Conservation (phyloP, 2,797 vertebrate species). For the Channa striata region DNA sequence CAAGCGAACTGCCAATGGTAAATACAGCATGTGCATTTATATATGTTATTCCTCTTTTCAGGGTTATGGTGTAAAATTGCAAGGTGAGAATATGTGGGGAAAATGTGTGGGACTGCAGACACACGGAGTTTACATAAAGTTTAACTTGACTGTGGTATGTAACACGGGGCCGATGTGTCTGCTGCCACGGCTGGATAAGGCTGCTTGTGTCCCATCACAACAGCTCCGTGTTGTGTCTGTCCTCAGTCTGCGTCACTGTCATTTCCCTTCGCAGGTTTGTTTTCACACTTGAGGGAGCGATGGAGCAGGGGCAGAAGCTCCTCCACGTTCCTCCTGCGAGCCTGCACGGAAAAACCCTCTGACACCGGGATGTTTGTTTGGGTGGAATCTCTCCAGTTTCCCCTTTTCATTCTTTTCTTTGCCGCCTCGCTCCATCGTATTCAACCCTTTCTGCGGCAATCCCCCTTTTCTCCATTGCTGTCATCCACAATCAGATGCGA, state of each 20-base stretch:
- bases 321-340: conserved; percentile 14
- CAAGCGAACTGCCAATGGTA: neutral
- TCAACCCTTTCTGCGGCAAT: conserved; percentile 19
- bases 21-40: neutral
- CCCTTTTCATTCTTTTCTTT: conserved; percentile 9
- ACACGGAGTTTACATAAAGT: conserved; percentile 19
- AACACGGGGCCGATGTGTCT: conserved; percentile 32
- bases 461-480: conserved; percentile 40
- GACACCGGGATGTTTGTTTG: conserved; percentile 30
- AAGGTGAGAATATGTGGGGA: conserved; percentile 6
- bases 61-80: neutral
- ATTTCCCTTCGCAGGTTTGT: conserved; percentile 25
- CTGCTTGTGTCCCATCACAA: neutral
- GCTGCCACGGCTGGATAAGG: conserved; percentile 15
- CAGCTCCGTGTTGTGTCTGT: conserved; percentile 14
- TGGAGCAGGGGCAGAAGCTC: neutral
- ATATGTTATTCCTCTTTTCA: neutral
- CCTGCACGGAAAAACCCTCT: neutral
- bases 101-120: conserved; percentile 34
- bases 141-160: conserved; percentile 33
- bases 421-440: conserved; percentile 22
- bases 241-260: neutral
- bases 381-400: conserved; percentile 23
- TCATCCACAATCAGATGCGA: conserved; percentile 35
- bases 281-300: conserved; percentile 15